Percentiles rank a stretch among this genome's conserved stretches.
These are phyloP conservation scores for Tenthredo distinguenda DNA, from an alignment of 2,888 invertebrate genomes.

Conservation along the genomic window DNA sequence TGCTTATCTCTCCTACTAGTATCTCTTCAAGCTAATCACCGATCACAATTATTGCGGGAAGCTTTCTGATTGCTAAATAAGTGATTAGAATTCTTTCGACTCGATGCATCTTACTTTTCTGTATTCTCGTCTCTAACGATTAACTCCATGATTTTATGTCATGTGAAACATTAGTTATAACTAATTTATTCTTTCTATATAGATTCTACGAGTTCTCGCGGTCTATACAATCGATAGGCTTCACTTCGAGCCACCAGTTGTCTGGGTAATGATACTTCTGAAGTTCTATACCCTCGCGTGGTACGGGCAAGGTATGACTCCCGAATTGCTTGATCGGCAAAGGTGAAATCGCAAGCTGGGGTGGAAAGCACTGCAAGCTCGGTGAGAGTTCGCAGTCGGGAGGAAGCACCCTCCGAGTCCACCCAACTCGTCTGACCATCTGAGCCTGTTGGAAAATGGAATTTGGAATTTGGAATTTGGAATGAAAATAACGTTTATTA, in stretches of 20 bases:
- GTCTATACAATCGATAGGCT: conserved; percentile 76
- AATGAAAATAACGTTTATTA: background rate
- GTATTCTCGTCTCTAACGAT: background rate
- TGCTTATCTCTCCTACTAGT: background rate
- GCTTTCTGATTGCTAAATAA: background rate
- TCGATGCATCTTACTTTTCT: background rate
- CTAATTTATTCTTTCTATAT: background rate
- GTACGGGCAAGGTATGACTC: conserved; percentile 79
- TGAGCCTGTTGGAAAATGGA: conserved; percentile 70
- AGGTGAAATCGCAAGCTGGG: conserved; percentile 78
- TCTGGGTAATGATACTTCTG: conserved; percentile 82
- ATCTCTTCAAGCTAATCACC: background rate
- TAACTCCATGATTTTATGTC: background rate
- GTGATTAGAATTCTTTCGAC: background rate
- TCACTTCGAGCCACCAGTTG: conserved; percentile 80
- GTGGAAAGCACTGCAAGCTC: conserved; percentile 80
- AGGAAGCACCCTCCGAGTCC: conserved; percentile 79
- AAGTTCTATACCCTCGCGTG: conserved; percentile 81
- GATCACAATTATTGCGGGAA: background rate
- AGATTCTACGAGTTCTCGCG: conserved; percentile 57
- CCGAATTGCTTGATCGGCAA: conserved; percentile 78
- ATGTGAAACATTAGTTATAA: background rate
- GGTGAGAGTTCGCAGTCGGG: conserved; percentile 80
- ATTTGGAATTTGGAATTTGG: conserved; percentile 30
- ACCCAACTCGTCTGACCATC: conserved; percentile 80